Conservation (phyloP, 1,140 invertebrate genomes). For the Aphaenogaster floridana region DNA sequence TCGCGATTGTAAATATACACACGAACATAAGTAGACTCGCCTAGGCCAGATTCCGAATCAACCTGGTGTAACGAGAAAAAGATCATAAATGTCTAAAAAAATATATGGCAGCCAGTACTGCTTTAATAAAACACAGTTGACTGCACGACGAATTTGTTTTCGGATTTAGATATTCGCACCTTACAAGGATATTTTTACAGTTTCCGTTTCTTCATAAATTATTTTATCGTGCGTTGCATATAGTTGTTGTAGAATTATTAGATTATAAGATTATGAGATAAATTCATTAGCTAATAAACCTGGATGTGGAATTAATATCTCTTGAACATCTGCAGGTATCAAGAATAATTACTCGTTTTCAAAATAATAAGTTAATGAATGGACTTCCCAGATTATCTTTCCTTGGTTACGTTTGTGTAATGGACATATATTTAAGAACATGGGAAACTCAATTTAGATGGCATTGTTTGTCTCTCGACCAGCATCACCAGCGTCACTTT, state of each 20-base stretch:
- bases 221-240: neutral
- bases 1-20: neutral
- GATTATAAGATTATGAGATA: neutral
- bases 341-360: neutral
- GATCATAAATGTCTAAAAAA: slow-evolving; percentile 22
- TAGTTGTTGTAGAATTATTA: neutral
- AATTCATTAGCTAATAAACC: slow-evolving; percentile 12
- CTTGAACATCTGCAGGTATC: neutral
- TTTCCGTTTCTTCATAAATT: neutral
- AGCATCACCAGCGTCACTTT: slow-evolving; percentile 25
- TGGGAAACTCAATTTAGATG: slow-evolving; percentile 28
- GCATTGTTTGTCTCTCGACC: slow-evolving; percentile 22
- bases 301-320: slow-evolving; percentile 12
- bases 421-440: slow-evolving; percentile 12
- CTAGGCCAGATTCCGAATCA: neutral
- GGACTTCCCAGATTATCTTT: slow-evolving; percentile 34
- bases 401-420: slow-evolving; percentile 8
- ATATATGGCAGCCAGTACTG: neutral
- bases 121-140: neutral
- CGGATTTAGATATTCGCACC: neutral
- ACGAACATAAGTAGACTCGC: too few relatives aligned
- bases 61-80: neutral
- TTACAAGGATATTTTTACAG: slow-evolving; percentile 19
- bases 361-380: slow-evolving; percentile 25
- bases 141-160: neutral